These are phyloP conservation scores for Callospermophilus lateralis DNA, from an alignment of 2,113 vertebrate genomes.

Conservation along the genomic window DNA sequence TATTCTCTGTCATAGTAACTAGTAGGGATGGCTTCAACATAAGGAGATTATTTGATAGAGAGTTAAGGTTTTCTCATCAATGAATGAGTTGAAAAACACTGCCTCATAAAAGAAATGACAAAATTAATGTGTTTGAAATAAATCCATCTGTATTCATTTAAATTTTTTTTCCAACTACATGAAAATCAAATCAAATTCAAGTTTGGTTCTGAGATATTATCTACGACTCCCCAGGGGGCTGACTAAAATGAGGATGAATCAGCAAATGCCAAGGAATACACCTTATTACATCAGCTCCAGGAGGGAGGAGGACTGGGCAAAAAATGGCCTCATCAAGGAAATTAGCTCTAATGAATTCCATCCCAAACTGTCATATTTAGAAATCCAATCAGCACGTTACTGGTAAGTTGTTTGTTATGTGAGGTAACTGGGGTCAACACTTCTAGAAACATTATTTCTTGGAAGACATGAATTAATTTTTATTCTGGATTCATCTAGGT, in stretches of 20 bases:
- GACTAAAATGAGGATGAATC: not conserved
- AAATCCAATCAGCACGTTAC: not conserved
- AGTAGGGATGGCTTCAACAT: not conserved
- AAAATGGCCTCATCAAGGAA: not conserved
- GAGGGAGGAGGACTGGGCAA: not conserved
- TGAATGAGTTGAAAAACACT: not conserved
- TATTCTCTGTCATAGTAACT: not conserved
- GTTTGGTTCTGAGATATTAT: not conserved
- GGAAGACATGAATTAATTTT: not conserved
- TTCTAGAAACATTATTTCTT: not conserved
- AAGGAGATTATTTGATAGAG: not conserved
- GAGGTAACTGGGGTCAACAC: not conserved
- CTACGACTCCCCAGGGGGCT: not conserved
- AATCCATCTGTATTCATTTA: not conserved
- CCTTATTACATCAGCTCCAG: not conserved
- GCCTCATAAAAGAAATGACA: not conserved
- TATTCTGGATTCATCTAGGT: not conserved
- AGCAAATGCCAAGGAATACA: constrained; percentile 32
- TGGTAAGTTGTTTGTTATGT: not conserved
- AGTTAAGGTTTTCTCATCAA: not conserved
- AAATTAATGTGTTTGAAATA: constrained; percentile 22
- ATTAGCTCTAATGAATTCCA: not conserved
- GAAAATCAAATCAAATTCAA: not conserved
- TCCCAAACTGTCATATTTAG: not conserved
- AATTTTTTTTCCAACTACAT: not conserved